Evolutionary conservation across 2,113 vertebrate species (phyloP), one percentile per base, ranked within the genome.

Genomic region (Cromileptes altivelis): DNA sequence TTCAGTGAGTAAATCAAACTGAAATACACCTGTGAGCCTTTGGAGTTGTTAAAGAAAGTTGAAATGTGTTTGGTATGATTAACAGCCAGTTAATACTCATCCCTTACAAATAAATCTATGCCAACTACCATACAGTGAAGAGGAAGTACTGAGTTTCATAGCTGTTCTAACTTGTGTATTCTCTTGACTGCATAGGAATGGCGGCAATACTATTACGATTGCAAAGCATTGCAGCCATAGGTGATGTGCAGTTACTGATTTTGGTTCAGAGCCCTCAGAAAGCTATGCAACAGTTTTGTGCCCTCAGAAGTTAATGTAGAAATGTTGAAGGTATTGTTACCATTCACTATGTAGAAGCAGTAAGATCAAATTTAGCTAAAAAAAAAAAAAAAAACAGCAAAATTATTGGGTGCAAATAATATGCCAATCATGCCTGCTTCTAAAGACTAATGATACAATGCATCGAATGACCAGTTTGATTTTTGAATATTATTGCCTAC

Each of bases 221-320:
- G 33, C 56, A 62, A 49, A 82, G 40, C 52, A 65, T 3, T 84
- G 23, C 33, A 55, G 57, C 52, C 21, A 50, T 14, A 50, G 37
- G 15, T 1, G 2, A 57, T 63, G 23, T 52, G 11, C 21, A 56
- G 12, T 68, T 9, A 15, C 40, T 37, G 40, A 27, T 73, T 74
- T 73, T 5, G 19, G 17, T 19, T 27, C 19, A 53, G 5, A 55
- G 27, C 23, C 37, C 14, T 30, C 18, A 15, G 23, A 15, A 18
- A 69, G 18, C 17, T 17, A 11, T 9, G 15, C 42, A 70, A 45
- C 9, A 8, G 1, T 45, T 45, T 45, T 9, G 42, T 45, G 8
- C 8, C 9, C 9, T 45, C 9, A 45, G 2, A 45, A 45, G 42
- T 45, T 45, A 45, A 45, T 45, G 45, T 52, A 30, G 13, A 57